Evolutionary conservation across 2,888 invertebrate species (phyloP).

Genomic region (Exephanes ischioxanthus): DNA sequence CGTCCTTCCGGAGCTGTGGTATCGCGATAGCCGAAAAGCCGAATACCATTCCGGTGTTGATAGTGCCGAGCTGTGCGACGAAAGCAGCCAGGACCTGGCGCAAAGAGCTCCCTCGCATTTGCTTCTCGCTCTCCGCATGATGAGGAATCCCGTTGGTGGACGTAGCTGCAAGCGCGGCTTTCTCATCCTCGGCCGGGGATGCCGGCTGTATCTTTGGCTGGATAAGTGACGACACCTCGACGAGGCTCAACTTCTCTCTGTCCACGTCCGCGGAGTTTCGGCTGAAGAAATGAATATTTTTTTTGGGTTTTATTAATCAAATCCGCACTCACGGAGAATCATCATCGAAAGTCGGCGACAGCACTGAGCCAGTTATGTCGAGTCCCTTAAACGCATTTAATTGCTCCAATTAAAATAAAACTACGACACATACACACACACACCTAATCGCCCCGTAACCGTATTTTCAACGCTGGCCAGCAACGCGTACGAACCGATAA

Average conservation of each 20-base stretch:
- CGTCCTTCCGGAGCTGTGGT: conserved; percentile 87
- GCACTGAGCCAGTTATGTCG: not conserved
- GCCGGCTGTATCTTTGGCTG: conserved; percentile 55
- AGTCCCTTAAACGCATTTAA: not conserved
- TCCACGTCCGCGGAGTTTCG: conserved; percentile 70
- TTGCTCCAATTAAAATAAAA: not conserved
- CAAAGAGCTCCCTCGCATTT: conserved; percentile 77
- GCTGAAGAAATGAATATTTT: conserved; percentile 66
- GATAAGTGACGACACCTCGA: conserved; percentile 51
- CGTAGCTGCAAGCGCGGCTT: conserved; percentile 70
- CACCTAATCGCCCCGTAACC: not conserved
- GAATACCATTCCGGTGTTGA: conserved; percentile 90
- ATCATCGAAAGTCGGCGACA: not conserved
- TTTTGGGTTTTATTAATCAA: too few species aligned
- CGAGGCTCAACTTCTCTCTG: conserved; percentile 71
- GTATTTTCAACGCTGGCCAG: not conserved
- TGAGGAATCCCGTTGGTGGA: conserved; percentile 68
- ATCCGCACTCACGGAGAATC: not conserved
- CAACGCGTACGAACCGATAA: not conserved
- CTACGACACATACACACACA: not conserved
- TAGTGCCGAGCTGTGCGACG: conserved; percentile 89
- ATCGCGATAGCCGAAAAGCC: conserved; percentile 89
- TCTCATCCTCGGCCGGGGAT: conserved; percentile 61
- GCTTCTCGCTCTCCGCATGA: conserved; percentile 68
- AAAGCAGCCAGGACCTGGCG: conserved; percentile 88